Percentiles rank a stretch among this genome's conserved stretches.
These are phyloP conservation scores for Heliconius ethilla DNA, from an alignment of 2,888 invertebrate species.

Conservation along the genomic window DNA sequence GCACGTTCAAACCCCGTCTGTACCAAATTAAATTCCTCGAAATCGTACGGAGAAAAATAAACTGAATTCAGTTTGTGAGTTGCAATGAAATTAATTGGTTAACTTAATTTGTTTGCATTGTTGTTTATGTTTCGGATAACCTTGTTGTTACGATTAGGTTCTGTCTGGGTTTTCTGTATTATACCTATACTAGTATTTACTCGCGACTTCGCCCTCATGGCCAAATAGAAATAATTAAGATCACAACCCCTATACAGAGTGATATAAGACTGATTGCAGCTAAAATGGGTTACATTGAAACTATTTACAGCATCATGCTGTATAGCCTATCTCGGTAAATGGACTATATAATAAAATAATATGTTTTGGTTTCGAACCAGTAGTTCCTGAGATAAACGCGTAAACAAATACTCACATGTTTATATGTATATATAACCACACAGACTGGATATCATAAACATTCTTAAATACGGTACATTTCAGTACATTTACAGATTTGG, in stretches of 20 bases:
- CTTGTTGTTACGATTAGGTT: not conserved
- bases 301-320: too few species aligned
- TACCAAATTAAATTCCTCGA: conserved; percentile 56
- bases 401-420: not conserved
- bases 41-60: conserved; percentile 51
- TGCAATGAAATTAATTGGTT: conserved; percentile 39
- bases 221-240: too few species aligned
- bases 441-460: conserved; percentile 31
- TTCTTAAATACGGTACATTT: conserved; percentile 30
- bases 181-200: too few species aligned
- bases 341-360: too few species aligned
- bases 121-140: conserved; percentile 3
- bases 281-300: too few species aligned
- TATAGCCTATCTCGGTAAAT: too few species aligned
- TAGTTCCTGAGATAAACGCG: too few species aligned
- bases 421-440: too few species aligned
- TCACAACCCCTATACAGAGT: too few species aligned
- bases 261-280: too few species aligned
- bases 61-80: conserved; percentile 45
- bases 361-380: too few species aligned
- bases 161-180: not conserved
- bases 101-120: conserved; percentile 32
- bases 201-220: too few species aligned
- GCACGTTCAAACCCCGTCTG: conserved; percentile 42
- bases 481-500: conserved; percentile 40